Base-by-base conservation (phyloP, 2,888 invertebrate genomes). In the Plebejus melissa region DNA sequence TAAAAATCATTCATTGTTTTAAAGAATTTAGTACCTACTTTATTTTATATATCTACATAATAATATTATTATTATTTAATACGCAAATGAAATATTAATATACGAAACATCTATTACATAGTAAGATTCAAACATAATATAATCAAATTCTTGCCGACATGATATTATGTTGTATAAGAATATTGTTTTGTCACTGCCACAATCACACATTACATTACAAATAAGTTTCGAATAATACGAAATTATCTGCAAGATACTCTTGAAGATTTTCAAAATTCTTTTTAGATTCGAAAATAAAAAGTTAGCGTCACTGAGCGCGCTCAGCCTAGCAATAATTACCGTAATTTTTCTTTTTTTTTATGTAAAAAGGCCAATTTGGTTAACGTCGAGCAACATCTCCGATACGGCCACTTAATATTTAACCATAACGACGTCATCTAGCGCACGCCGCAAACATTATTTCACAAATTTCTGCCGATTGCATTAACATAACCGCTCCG, bases 401-500 rank as follows among this genome's bases (percentile, higher is more conserved):
- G 65, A 65, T 65, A 65, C 13, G 32, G 13, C 32, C 65, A 82
- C 79, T 82, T 85, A 84, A 88, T 89, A 89, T 83, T 90, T 89
- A 86, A 88, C 86, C 87, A 86, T 90, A 87, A 90, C 87, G 83
- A 81, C 83, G 84, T 87, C 87, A 89, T 89, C 87, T 84, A 81
- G 83, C 82, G 83, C 88, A 89, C 87, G 83, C 87, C 86, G 84
- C 88, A 90, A 90, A 90, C 88, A 88, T 87, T 87, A 87, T 87
- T 89, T 79, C 77, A 79, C 79, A 79, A 87, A 90, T 90, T 90
- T 90, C 87, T 86, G 83, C 82, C 85, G 88, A 87, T 89, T 87
- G 88, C 89, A 92, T 93, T 93, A 93, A 89, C 93, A 93, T 93
- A 92, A 93, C 90, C 89, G 89, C 90, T 90, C 87, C 90, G 92